Conservation (phyloP, 2,888 invertebrate genomes). For the Cheilosia impressa region DNA sequence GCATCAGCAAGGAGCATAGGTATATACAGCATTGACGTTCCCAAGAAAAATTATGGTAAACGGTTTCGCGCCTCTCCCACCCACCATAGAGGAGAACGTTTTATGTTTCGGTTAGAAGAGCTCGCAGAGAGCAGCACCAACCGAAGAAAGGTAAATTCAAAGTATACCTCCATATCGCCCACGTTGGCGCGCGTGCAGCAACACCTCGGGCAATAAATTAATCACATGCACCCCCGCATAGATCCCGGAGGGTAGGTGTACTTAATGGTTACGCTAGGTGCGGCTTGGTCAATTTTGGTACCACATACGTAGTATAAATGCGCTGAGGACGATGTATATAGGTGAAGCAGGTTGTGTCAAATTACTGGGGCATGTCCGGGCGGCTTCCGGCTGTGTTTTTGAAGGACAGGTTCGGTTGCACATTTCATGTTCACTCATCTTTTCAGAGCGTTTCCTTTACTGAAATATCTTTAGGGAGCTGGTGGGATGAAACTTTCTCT, state of each 20-base stretch:
- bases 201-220: conserved; percentile 70
- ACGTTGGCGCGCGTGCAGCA: conserved; percentile 61
- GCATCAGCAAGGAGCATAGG: conserved; percentile 37
- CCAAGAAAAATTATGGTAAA: conserved; percentile 50
- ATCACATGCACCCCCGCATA: conserved; percentile 56
- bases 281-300: conserved; percentile 25
- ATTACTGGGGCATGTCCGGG: conserved; percentile 14
- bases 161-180: conserved; percentile 65
- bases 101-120: conserved; percentile 3
- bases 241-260: conserved; percentile 6
- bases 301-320: not conserved
- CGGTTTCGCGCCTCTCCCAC: conserved; percentile 14
- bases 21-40: conserved; percentile 1
- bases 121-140: not conserved
- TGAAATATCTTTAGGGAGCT: not conserved
- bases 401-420: not conserved
- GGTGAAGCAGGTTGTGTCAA: not conserved
- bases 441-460: not conserved
- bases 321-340: not conserved
- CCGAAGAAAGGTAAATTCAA: conserved; percentile 23
- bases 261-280: not conserved
- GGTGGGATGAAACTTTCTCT: not conserved
- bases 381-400: not conserved
- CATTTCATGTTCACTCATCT: not conserved
- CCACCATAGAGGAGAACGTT: not conserved